Percentiles rank a stretch among this genome's conserved stretches.
Conservation (phyloP, 2,888 invertebrate species). For the Dryadula phaetusa region DNA sequence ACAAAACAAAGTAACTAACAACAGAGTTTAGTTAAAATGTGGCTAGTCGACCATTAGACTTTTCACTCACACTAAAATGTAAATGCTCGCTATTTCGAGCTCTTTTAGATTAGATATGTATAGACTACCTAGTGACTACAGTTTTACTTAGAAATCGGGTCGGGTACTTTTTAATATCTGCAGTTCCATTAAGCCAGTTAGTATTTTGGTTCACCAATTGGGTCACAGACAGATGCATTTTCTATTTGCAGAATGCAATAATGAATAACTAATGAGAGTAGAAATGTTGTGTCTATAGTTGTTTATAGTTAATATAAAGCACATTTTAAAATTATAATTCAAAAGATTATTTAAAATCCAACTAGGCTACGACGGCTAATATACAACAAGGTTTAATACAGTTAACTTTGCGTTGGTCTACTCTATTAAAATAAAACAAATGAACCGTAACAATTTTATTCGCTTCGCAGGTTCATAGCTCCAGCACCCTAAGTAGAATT, state of each 20-base stretch:
- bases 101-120: constrained; percentile 54
- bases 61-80: constrained; percentile 47
- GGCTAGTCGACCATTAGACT: constrained; percentile 52
- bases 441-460: constrained; percentile 60
- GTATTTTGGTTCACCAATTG: constrained; percentile 54
- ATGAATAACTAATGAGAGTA: constrained; percentile 32
- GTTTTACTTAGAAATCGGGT: constrained; percentile 56
- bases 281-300: neutral
- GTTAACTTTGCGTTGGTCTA: constrained; percentile 1
- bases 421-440: constrained; percentile 41
- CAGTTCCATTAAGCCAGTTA: constrained; percentile 48
- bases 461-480: constrained; percentile 55
- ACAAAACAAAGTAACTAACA: constrained; percentile 27
- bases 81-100: constrained; percentile 59
- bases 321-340: neutral
- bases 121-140: constrained; percentile 52
- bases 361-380: neutral
- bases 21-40: constrained; percentile 50
- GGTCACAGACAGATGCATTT: constrained; percentile 48
- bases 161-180: constrained; percentile 57
- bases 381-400: neutral
- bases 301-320: too few relatives aligned
- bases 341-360: neutral
- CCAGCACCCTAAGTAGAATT: constrained; percentile 47
- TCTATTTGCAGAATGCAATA: constrained; percentile 46